These are phyloP conservation scores for Dunckerocampus dactyliophorus DNA, from an alignment of 2,113 vertebrate genomes.

Conservation along the genomic window DNA sequence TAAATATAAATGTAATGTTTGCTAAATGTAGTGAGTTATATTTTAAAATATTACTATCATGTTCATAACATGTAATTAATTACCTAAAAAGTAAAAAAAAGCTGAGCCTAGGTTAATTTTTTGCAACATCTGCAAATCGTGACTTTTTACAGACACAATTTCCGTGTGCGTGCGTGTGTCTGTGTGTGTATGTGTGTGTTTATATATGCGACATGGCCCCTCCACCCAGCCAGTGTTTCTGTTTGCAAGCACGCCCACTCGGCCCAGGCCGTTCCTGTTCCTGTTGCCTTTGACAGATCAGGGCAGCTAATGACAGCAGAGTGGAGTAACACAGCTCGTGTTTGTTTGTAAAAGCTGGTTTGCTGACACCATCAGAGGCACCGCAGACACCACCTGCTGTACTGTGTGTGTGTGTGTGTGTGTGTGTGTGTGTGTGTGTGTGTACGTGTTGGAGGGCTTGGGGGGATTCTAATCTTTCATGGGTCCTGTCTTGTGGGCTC, in stretches of 20 bases:
- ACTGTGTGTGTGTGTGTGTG: slow-evolving; percentile 27
- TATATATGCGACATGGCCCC: slow-evolving; percentile 34
- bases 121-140: slow-evolving; percentile 46
- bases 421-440: not conserved
- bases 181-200: slow-evolving; percentile 20
- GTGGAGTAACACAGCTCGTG: slow-evolving; percentile 50
- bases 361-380: slow-evolving; percentile 58
- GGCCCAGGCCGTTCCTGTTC: slow-evolving; percentile 74
- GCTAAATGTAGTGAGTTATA: not conserved
- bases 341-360: slow-evolving; percentile 53
- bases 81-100: no score
- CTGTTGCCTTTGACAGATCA: slow-evolving; percentile 63
- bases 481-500: slow-evolving; percentile 29
- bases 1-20: not conserved
- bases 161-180: slow-evolving; percentile 16
- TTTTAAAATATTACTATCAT: no score
- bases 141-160: slow-evolving; percentile 44
- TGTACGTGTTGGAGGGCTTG: not conserved
- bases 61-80: no score
- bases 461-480: slow-evolving; percentile 12
- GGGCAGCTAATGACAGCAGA: slow-evolving; percentile 64
- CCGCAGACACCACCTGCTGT: slow-evolving; percentile 60
- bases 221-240: slow-evolving; percentile 65
- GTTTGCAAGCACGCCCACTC: slow-evolving; percentile 73
- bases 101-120: slow-evolving; percentile 17